A percentile compares a stretch with the other conserved stretches of the same genome.
Evolutionary conservation across 2,113 vertebrate genomes (phyloP).

Genomic region (Stegostoma tigrinum): DNA sequence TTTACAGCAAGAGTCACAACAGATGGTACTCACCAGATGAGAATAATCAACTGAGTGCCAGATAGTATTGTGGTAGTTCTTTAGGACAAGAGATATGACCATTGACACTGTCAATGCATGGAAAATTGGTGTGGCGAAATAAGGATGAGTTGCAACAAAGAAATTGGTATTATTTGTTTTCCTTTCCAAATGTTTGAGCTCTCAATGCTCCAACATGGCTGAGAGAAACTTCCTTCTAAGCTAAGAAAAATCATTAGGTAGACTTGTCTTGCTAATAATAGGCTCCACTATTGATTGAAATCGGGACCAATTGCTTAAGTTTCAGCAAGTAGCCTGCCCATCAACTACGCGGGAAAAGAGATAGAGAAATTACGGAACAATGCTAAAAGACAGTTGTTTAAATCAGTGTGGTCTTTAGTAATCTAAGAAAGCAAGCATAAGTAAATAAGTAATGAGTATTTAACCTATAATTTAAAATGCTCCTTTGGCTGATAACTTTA

Average conservation of each 20-base stretch:
- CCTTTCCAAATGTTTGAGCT: not conserved
- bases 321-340: not conserved
- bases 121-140: not conserved
- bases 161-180: not conserved
- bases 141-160: not conserved
- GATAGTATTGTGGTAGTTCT: not conserved
- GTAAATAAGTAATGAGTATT: no score
- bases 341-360: not conserved
- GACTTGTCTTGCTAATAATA: not conserved
- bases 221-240: not conserved
- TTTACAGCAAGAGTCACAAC: not conserved
- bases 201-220: not conserved
- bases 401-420: not conserved
- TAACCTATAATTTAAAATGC: not conserved
- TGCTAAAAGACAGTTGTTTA: not conserved
- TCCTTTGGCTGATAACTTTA: not conserved
- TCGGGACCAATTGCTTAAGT: constrained; percentile 1
- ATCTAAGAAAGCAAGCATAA: not conserved
- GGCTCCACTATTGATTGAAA: not conserved
- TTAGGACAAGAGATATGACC: not conserved
- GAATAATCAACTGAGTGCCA: not conserved
- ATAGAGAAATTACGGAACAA: not conserved
- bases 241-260: not conserved
- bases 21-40: not conserved
- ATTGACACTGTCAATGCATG: not conserved